Conservation (phyloP, 2,797 vertebrate species). For the Ctenopoma multispine region DNA sequence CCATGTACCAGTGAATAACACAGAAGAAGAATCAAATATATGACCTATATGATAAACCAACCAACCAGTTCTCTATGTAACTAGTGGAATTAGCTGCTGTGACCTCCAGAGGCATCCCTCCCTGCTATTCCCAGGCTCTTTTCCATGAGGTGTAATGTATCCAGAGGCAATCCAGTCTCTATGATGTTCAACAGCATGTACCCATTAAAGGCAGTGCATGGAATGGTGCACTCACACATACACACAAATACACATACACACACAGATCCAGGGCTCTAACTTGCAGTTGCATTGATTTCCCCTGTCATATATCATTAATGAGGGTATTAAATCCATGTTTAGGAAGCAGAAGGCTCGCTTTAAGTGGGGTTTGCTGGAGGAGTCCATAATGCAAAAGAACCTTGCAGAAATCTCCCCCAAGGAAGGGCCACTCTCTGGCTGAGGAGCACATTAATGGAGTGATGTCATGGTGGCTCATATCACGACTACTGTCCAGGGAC, state of each 20-base stretch:
- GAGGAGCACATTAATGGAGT: conserved; percentile 82
- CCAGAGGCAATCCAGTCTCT: conserved; percentile 89
- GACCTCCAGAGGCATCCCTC: conserved; percentile 49
- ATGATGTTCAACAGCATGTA: conserved; percentile 95
- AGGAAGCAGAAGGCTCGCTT: conserved; percentile 92
- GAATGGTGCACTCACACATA: conserved; percentile 39
- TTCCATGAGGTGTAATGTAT: conserved; percentile 81
- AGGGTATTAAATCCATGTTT: conserved; percentile 99
- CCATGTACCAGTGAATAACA: neutral
- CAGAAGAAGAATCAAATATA: neutral
- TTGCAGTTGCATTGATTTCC: conserved; percentile 92
- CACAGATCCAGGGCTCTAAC: conserved; percentile 85
- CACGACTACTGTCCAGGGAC: conserved; percentile 77
- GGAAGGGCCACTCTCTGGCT: conserved; percentile 77
- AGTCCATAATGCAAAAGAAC: conserved; percentile 85
- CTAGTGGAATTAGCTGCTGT: conserved; percentile 37
- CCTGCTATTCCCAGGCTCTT: conserved; percentile 58
- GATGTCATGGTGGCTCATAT: conserved; percentile 83
- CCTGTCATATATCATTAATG: conserved; percentile 99
- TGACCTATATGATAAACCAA: conserved; percentile 5
- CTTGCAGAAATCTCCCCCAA: conserved; percentile 85
- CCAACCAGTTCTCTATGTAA: conserved; percentile 13
- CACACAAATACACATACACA: conserved; percentile 23
- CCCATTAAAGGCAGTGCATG: conserved; percentile 90
- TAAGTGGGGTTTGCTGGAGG: conserved; percentile 89